Base-by-base conservation (phyloP, 1,140 invertebrate genomes). In the Cataglyphis hispanica region DNA sequence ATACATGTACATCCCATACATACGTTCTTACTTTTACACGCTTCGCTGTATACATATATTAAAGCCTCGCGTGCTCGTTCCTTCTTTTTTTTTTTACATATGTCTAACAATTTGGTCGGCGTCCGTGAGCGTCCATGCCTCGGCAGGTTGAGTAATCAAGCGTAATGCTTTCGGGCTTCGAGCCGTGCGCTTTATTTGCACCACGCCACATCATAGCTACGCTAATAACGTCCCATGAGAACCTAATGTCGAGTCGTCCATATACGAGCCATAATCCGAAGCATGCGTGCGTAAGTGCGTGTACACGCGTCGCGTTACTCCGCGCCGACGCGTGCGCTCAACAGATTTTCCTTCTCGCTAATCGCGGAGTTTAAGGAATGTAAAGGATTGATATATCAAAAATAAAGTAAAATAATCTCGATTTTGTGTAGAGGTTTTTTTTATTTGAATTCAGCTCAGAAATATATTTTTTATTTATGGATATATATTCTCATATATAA, bases 141-240 rank as follows among this genome's bases (percentile, higher is more conserved):
- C 86, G 90, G 89, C 87, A 91, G 85, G 90, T 91, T 91, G 90
- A 87, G 90, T 93, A 94, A 94, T 94, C 92, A 94, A 93, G 88
- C 91, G 86, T 94, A 93, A 94, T 94, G 91, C 92, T 92, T 92
- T 92, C 87, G 92, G 91, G 92, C 91, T 92, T 93, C 90, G 90
- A 91, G 91, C 90, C 16, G 8, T 89, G 61, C 90, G 91, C 88
- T 92, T 89, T 92, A 93, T 93, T 93, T 94, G 91, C 89, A 88
- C 92, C 90, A 92, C 84, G 92, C 46, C 4, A 50, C 90, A 92
- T 93, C 91, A 92, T 94, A 93, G 91, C 91, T 90, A 93, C 93
- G 91, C 90, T 94, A 95, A 95, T 94, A 93, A 93, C 86, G 92
- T 93, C 94, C 93, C 94, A 77, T 74, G 93, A 91, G 94, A 90